phyloP scores from a whole-genome alignment of 2,888 invertebrate genomes.

The Sepiola atlantica region DNA sequence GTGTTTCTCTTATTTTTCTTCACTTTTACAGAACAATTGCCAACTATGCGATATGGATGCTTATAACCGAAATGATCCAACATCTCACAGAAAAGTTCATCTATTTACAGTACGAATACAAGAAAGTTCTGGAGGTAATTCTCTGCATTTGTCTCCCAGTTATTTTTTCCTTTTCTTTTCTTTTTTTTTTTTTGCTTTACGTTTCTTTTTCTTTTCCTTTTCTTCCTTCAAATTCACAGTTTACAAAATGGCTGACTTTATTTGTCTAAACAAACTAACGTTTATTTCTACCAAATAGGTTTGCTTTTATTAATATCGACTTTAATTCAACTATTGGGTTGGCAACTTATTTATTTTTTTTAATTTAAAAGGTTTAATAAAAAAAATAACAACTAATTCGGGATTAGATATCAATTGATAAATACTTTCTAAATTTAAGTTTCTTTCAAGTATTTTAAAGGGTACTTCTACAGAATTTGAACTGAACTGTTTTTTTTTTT shows the following conservation, averaged over 20 bases:
- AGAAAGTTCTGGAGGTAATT: constrained; percentile 65
- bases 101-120: constrained; percentile 64
- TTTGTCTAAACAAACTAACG: background rate
- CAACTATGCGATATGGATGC: constrained; percentile 87
- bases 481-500: too few relatives aligned
- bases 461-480: too few relatives aligned
- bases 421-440: too few relatives aligned
- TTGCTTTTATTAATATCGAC: background rate
- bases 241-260: background rate
- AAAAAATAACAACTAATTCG: too few relatives aligned
- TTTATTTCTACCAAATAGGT: background rate
- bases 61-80: constrained; percentile 76
- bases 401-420: too few relatives aligned
- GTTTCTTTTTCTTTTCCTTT: background rate
- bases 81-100: constrained; percentile 66
- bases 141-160: background rate
- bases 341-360: too few relatives aligned
- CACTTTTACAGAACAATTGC: constrained; percentile 79
- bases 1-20: background rate
- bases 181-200: background rate
- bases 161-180: background rate
- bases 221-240: background rate
- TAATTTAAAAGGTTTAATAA: too few relatives aligned
- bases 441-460: too few relatives aligned
- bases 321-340: background rate